Percentiles rank a stretch among this genome's conserved stretches.
phyloP scores from a whole-genome alignment of 2,113 vertebrate species.

The Spermophilus dauricus region DNA sequence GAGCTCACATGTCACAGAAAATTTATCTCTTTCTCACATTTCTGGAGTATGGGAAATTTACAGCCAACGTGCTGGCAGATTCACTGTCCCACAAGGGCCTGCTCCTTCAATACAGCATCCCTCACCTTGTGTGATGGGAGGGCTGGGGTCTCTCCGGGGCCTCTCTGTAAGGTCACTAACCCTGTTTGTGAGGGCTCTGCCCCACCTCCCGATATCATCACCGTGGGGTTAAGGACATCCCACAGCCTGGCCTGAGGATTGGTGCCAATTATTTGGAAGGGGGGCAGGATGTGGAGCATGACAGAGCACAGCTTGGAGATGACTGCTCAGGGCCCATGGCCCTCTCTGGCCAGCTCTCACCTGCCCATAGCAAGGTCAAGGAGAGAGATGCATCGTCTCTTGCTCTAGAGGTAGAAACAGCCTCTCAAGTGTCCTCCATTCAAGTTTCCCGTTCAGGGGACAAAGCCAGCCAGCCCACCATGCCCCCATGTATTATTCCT shows the following conservation, averaged over 20 bases:
- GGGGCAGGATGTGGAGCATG: background rate
- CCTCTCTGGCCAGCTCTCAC: background rate
- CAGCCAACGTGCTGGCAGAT: background rate
- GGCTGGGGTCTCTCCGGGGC: too few species aligned
- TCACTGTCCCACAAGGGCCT: background rate
- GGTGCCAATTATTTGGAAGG: background rate
- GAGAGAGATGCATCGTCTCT: background rate
- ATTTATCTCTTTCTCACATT: background rate
- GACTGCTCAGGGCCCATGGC: background rate
- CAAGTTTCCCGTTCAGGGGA: fast-evolving
- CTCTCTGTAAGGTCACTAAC: background rate
- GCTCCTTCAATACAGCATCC: background rate
- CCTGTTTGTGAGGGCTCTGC: too few species aligned
- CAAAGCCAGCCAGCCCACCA: background rate
- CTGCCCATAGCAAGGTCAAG: background rate
- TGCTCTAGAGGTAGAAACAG: background rate
- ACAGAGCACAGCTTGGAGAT: background rate
- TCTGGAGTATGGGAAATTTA: background rate
- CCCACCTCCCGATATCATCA: background rate
- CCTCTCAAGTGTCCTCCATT: background rate
- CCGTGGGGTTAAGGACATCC: background rate
- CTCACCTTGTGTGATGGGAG: background rate
- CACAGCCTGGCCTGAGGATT: background rate
- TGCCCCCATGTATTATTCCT: too few species aligned
- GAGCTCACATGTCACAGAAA: slow-evolving; percentile 3